Percentiles rank a stretch among this genome's conserved stretches.
Conservation (phyloP, 2,113 vertebrate genomes). For the Bothrops jararaca region DNA sequence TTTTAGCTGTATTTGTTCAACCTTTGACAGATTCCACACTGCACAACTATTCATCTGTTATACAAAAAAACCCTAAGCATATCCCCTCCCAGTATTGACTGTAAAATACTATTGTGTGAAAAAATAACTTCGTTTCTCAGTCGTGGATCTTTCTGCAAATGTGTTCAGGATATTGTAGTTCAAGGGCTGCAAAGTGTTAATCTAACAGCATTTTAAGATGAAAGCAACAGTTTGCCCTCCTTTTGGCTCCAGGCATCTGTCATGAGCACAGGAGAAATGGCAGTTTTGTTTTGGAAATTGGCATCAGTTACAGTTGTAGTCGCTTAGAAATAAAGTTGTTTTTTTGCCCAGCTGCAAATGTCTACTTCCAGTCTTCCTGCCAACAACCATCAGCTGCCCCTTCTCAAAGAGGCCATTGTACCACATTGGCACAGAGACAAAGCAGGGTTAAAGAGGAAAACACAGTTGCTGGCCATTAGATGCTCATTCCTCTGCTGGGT, state of each 20-base stretch:
- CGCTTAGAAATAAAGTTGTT: conserved; percentile 73
- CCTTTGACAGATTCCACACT: background rate
- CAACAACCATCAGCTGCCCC: conserved; percentile 71
- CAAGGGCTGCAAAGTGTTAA: conserved; percentile 51
- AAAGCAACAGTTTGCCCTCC: conserved; percentile 61
- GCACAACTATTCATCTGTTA: background rate
- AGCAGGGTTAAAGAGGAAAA: conserved; percentile 47
- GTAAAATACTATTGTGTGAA: background rate
- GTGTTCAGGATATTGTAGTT: background rate
- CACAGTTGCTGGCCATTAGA: conserved; percentile 56
- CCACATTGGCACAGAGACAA: conserved; percentile 51
- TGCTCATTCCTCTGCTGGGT: conserved; percentile 55
- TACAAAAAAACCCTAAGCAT: background rate
- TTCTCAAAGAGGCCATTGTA: conserved; percentile 76
- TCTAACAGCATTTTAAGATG: conserved; percentile 25
- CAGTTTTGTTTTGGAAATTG: conserved; percentile 79
- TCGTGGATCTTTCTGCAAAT: background rate
- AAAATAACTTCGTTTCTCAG: background rate
- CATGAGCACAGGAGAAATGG: conserved; percentile 65
- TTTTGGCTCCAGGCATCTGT: conserved; percentile 69
- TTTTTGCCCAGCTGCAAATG: conserved; percentile 70
- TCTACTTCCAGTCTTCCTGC: conserved; percentile 68
- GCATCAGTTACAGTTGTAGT: conserved; percentile 54
- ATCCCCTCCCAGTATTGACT: background rate
- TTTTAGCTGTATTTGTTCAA: background rate